These are phyloP conservation scores for Spodoptera exigua DNA, from an alignment of 2,888 invertebrate species.

Conservation along the genomic window DNA sequence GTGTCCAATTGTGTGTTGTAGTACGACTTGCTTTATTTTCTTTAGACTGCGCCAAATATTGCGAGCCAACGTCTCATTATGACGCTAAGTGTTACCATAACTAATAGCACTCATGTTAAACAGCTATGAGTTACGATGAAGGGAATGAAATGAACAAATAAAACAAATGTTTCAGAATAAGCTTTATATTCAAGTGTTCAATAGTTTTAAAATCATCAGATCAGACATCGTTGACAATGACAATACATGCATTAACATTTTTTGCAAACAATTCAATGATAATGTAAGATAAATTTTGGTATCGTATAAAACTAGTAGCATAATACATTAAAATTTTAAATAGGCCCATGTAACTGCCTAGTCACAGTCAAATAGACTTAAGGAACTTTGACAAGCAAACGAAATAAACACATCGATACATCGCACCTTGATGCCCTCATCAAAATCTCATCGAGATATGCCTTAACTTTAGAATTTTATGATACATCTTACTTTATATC, in stretches of 20 bases:
- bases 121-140: constrained; percentile 12
- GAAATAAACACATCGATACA: constrained; percentile 46
- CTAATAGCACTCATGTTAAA: constrained; percentile 12
- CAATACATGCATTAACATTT: constrained; percentile 53
- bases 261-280: constrained; percentile 45
- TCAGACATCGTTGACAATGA: constrained; percentile 54
- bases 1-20: constrained; percentile 30
- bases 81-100: constrained; percentile 7
- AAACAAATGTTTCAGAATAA: constrained; percentile 50
- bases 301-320: constrained; percentile 46
- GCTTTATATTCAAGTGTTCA: constrained; percentile 58
- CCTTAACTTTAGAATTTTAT: constrained; percentile 69
- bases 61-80: constrained; percentile 31
- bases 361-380: constrained; percentile 55
- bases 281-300: constrained; percentile 35
- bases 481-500: constrained; percentile 64
- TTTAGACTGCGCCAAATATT: constrained; percentile 28
- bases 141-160: constrained; percentile 30
- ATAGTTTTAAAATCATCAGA: constrained; percentile 55
- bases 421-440: constrained; percentile 39
- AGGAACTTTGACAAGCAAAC: constrained; percentile 67
- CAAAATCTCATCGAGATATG: constrained; percentile 69
- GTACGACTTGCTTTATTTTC: constrained; percentile 23
- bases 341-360: constrained; percentile 51
- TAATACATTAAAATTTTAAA: constrained; percentile 32